Evolutionary conservation across 2,797 vertebrate genomes (phyloP).

Genomic region (Pseudomugil gertrudae): DNA sequence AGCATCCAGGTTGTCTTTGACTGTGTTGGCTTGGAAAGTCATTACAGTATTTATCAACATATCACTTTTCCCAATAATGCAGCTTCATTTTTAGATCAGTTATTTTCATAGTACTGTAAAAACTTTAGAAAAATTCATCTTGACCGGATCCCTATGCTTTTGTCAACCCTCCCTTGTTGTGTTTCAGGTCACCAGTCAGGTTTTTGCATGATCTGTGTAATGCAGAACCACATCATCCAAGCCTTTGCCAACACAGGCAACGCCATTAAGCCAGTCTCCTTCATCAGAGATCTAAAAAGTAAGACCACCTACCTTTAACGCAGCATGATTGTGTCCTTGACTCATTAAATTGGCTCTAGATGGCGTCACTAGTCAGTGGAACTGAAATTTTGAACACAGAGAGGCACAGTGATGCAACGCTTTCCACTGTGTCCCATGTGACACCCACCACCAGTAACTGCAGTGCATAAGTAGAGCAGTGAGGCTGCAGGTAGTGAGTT

Average conservation of each 20-base stretch:
- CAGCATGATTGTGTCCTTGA: conserved; percentile 1
- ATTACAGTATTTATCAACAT: no score
- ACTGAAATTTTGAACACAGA: conserved; percentile 13
- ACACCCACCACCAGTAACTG: conserved; percentile 40
- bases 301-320: conserved; percentile 70
- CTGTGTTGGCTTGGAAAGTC: no score
- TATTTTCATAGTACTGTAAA: not conserved
- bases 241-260: conserved; percentile 96
- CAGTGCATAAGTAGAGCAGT: conserved; percentile 40
- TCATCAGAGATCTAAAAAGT: conserved; percentile 96
- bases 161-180: not conserved
- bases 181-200: conserved; percentile 90
- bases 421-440: conserved; percentile 28
- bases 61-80: not conserved
- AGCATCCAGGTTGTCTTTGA: not conserved
- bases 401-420: conserved; percentile 36
- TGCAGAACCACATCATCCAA: conserved; percentile 96
- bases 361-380: conserved; percentile 2
- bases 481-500: conserved; percentile 57
- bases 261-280: conserved; percentile 92
- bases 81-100: not conserved
- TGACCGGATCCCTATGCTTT: not conserved
- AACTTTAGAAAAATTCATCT: no score
- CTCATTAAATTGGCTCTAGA: not conserved
- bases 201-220: conserved; percentile 97